Evolutionary conservation across 1,140 invertebrate genomes (phyloP), one percentile per base, ranked within the genome.

Genomic region (Trachymyrmex septentrionalis): DNA sequence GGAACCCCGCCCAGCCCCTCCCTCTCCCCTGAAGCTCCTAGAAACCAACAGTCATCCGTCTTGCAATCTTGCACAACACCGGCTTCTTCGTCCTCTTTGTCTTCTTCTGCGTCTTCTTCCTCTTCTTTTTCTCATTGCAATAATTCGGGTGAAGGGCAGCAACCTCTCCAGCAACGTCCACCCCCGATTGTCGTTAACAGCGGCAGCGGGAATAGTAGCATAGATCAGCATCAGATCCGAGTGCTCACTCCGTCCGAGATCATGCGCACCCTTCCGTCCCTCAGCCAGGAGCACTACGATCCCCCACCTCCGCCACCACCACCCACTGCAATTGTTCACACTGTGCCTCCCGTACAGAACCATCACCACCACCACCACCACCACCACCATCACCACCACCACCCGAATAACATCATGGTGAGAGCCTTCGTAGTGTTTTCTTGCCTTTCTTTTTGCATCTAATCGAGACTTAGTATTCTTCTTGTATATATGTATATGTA

Each of bases 241-340:
- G 97, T 98, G 95, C 96, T 98, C 94, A 98, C 97, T 92, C 97
- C 97, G 90, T 97, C 97, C 91, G 97, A 98, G 96, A 98, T 98
- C 94, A 98, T 98, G 97, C 97, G 97, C 96, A 98, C 97, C 94
- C 96, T 98, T 95, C 97, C 97, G 94, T 97, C 97, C 94, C 96
- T 98, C 94, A 96, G 95, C 95, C 97, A 97, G 96, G 96, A 97
- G 96, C 96, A 96, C 94, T 97, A 96, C 95, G 96, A 97, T 94
- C 95, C 96, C 94, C 96, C 95, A 95, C 95, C 95, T 94, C 92
- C 93, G 94, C 93, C 84, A 64, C 73, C 80, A 72, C 85, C 80
- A 72, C 89, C 95, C 94, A 94, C 95, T 93, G 94, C 93, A 95
- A 95, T 95, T 94, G 95, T 95, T 95, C 95, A 95, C 94, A 95